Base-by-base conservation (phyloP, 2,113 vertebrate genomes). In the Puma concolor region DNA sequence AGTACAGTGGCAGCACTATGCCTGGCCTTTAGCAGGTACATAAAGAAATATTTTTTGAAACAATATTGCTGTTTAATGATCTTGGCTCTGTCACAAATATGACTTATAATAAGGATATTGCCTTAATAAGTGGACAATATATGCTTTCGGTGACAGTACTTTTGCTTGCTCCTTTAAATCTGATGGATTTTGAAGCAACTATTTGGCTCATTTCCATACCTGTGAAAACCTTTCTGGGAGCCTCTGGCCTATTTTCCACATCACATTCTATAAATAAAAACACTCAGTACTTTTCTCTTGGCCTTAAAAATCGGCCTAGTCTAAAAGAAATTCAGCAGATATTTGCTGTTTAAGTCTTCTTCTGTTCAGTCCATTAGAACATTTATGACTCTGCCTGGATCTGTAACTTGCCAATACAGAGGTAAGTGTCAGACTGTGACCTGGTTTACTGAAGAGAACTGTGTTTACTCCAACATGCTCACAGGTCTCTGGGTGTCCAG, bases 11-110 rank as follows among this genome's bases (percentile, higher is more conserved):
- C 7, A 64, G 29, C 7, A 44, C 60, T 83, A 13, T 66, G 14
- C 31, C 15, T 88, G 54, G 5, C 12, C 41, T 74, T 80, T 41
- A 52, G 27, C 33, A 72, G 31, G 5, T 66, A 6, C 21, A 54
- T 25, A 48, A 71, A 63, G 89, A 84, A 89, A 54, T 92, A 79
- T 54, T 41, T 50, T 92, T 95, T 91, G 29, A 74, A 91, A 29
- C 5, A 44, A 15, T 57, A 23, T 38, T 85, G 25, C 13, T 67
- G 6, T 95, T 86, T 82, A 87, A 64, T 82, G 36, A 81, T 50
- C 72, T 67, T 60, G 17, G 48, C 6, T 85, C 4, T 74, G 5
- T 63, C 81, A 91, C 9, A 95, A 69, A 27, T 57, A 38, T 36
- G 15, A 57, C 6, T 48, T 36, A 60, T 54, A 36, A 27, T 38